Base-by-base conservation (phyloP, 1,140 invertebrate genomes). In the Apis cerana region DNA sequence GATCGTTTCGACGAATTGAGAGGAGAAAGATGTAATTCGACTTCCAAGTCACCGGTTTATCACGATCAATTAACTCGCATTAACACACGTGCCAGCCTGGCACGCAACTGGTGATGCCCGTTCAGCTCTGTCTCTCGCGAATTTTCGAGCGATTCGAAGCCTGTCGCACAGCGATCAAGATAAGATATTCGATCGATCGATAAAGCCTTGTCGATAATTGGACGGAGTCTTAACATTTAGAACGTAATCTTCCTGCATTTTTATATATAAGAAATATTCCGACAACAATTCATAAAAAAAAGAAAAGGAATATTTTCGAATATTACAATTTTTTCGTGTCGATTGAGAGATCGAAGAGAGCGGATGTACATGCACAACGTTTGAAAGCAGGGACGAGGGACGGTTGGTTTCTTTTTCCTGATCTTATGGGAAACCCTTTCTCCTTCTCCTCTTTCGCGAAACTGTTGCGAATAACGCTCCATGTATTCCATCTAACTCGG, bases 351-450 rank as follows among this genome's bases (percentile, higher is more conserved):
- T n/a, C n/a, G n/a, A n/a, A n/a, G n/a, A n/a, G 33, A 43, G 33
- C 33, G 33, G 33, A 43, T 43, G 33, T 7, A 43, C 33, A 4
- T 33, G 33, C 2, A 33, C 33, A 33, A 33, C 33, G 33, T 43
- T 43, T 43, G 33, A 43, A 43, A 33, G 2, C 33, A 33, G 33
- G 33, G 33, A 7, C 33, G 33, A 43, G 33, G 33, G 33, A 43
- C 4, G 33, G 33, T 2, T 43, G 33, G 0, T 83, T 50, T 48
- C 17, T 23, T 11, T n/a, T n/a, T n/a, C 92, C 91, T 92, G 91
- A 91, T 93, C 92, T 92, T 92, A 93, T 93, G 91, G 92, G 90
- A 92, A 93, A 93, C 93, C 91, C 90, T 69, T 77, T 77, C 83
- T 65, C 72, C 67, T 70, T 67, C 27, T 48, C 17, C 8, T 33